Evolutionary conservation across 2,888 invertebrate species (phyloP).

Genomic region (Trachelus stipa): DNA sequence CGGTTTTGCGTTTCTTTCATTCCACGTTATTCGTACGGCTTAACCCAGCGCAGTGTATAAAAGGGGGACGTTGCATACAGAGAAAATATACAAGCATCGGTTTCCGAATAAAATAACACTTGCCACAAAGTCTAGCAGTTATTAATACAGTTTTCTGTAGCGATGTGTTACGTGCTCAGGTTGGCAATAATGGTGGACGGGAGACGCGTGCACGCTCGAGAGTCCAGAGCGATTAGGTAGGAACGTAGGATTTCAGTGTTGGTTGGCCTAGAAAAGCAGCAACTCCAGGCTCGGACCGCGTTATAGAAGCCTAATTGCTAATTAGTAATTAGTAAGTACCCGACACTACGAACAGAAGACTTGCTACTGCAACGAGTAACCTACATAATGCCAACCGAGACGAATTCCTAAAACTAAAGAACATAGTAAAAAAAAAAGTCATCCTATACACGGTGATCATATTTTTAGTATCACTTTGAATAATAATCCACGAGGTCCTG

Average conservation of each 20-base stretch:
- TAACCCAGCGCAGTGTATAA: background rate
- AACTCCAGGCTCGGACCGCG: conserved; percentile 27
- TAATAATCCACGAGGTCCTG: background rate
- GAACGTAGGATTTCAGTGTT: conserved; percentile 39
- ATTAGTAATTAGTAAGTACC: conserved; percentile 50
- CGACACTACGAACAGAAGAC: conserved; percentile 15
- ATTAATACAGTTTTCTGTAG: background rate
- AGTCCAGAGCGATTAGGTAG: conserved; percentile 36
- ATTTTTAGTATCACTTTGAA: background rate
- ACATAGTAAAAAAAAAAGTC: background rate
- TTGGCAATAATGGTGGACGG: background rate
- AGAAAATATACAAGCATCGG: background rate
- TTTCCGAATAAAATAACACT: background rate
- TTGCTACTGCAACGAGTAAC: conserved; percentile 23
- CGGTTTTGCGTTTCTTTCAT: background rate
- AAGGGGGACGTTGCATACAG: background rate
- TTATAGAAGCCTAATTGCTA: conserved; percentile 49
- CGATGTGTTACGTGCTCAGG: conserved; percentile 2
- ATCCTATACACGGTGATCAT: background rate
- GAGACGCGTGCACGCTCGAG: conserved; percentile 7
- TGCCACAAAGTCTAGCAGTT: background rate
- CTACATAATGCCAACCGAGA: conserved; percentile 12
- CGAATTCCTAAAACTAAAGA: conserved; percentile 7
- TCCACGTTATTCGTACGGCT: background rate
- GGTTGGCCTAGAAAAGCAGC: conserved; percentile 47